A percentile compares a stretch with the other conserved stretches of the same genome.
These are phyloP conservation scores for Sitobion miscanthi DNA, from an alignment of 1,140 invertebrate species.

Conservation along the genomic window DNA sequence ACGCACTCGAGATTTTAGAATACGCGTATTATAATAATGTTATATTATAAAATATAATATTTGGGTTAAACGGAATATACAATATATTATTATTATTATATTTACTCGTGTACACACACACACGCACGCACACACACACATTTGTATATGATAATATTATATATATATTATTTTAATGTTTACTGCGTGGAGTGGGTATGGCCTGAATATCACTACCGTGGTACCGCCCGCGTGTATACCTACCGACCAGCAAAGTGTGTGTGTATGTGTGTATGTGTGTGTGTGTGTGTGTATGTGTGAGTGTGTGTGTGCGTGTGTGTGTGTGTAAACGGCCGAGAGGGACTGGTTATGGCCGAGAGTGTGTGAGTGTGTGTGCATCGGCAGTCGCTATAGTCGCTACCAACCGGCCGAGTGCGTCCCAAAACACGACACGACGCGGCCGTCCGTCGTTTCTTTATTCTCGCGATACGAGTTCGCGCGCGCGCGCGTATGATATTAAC, in stretches of 20 bases:
- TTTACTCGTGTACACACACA: neutral
- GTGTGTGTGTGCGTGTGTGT: neutral
- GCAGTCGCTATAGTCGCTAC: neutral
- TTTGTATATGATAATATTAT: neutral
- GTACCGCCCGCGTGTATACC: neutral
- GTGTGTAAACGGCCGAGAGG: neutral
- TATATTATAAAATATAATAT: neutral
- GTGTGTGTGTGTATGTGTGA: neutral
- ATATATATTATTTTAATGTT: neutral
- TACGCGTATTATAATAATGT: neutral
- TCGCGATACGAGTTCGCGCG: neutral
- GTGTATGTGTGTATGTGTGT: neutral
- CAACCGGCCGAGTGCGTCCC: conserved; percentile 46
- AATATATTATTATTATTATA: neutral
- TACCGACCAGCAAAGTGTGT: neutral
- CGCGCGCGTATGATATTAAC: neutral
- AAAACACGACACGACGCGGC: conserved; percentile 10
- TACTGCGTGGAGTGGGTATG: conserved; percentile 3
- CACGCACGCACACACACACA: neutral
- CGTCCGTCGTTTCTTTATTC: conserved; percentile 15
- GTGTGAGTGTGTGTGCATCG: conserved; percentile 9
- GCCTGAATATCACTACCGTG: conserved; percentile 29
- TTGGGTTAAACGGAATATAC: neutral
- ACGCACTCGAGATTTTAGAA: neutral
- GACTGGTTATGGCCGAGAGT: conserved; percentile 9